Evolutionary conservation across 2,888 invertebrate species (phyloP), one percentile per base, ranked within the genome.

Genomic region (Anthoptus insignis): DNA sequence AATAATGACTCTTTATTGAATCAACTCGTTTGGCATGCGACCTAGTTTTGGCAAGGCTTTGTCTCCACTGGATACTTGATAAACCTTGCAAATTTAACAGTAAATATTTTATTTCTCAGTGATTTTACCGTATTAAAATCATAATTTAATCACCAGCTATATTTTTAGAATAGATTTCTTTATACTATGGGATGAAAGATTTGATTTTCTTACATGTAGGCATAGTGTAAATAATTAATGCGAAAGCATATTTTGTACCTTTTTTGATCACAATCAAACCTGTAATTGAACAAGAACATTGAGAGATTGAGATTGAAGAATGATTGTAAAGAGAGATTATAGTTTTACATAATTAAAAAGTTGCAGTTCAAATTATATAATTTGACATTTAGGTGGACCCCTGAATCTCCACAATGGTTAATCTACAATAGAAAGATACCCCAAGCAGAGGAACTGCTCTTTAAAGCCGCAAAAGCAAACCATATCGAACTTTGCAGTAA

Each of bases 381-480:
- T n/a, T 59, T 7, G 21, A 16, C 13, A 5, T 8, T 37, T 68
- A 91, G 92, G 69, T 89, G 88, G 88, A 76, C 78, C 58, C 88
- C 91, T 11, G 91, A 93, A 76, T 91, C 91, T n/a, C 92, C 93
- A 2, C 91, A 89, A 53, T 93, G 91, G 93, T 75, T 91, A 49
- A 66, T 93, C 21, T 85, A 76, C 66, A 90, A 87, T 59, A 83
- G 87, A 65, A 87, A 84, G 76, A 86, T 89, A 66, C 21, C 63
- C 3, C 56, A 72, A 59, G 91, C 93, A 13, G 93, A 93, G 76
- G 78, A 78, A 47, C 69, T 83, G 47, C 68, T 93, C n/a, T 69
- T 72, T n/a, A 72, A 76, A 19, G 91, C 90, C 8, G 89, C 89
- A 1, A 76, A 79, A 65, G 82, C 70, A 56, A 92, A 92, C 66